Percentiles rank a stretch among this genome's conserved stretches.
Conservation (phyloP, 1,140 invertebrate genomes). For the Atta texana region DNA sequence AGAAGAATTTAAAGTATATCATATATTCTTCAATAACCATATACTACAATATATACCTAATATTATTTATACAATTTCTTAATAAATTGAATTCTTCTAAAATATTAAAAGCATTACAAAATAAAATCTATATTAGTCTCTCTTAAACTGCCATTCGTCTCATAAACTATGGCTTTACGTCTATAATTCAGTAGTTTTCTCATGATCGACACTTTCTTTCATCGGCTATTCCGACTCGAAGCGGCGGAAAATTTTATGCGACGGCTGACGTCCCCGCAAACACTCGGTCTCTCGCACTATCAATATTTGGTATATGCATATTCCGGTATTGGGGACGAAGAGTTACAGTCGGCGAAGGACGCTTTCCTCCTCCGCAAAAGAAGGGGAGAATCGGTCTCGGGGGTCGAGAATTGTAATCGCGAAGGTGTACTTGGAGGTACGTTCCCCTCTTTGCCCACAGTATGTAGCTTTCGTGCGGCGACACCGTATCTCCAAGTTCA, state of each 20-base stretch:
- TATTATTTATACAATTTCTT: background rate
- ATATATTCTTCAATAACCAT: background rate
- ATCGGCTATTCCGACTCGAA: conserved; percentile 26
- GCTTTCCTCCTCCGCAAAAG: conserved; percentile 10
- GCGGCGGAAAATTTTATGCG: conserved; percentile 66
- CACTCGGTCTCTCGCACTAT: conserved; percentile 55
- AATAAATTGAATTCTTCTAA: background rate
- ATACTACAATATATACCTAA: background rate
- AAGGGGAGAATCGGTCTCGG: conserved; percentile 22
- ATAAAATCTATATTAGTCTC: background rate
- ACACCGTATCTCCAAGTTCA: conserved; percentile 85
- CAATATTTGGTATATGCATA: conserved; percentile 77
- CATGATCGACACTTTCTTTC: conserved; percentile 42
- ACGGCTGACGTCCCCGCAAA: conserved; percentile 39
- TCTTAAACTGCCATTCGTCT: background rate
- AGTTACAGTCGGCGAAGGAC: conserved; percentile 60
- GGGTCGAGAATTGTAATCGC: conserved; percentile 72
- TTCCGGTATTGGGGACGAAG: conserved; percentile 60
- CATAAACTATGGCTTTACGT: background rate
- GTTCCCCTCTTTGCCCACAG: conserved; percentile 71
- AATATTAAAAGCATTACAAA: background rate
- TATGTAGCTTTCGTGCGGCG: conserved; percentile 74
- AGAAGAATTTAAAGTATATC: background rate
- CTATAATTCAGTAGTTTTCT: conserved; percentile 5
- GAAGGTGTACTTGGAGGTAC: conserved; percentile 75